Evolutionary conservation across 2,888 invertebrate genomes (phyloP).

Genomic region (Copidosoma aretas): DNA sequence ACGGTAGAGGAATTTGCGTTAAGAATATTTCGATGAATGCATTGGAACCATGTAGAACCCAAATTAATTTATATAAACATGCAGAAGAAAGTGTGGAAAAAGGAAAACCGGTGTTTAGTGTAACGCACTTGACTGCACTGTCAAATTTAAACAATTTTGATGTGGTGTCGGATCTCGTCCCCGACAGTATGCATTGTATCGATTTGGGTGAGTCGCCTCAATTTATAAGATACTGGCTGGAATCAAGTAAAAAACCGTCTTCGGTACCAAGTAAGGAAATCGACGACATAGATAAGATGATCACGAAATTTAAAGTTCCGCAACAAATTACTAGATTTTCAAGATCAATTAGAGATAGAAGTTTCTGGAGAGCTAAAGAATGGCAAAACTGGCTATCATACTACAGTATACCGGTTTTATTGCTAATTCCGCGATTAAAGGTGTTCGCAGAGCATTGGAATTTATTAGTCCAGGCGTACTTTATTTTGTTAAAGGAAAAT

Average conservation of each 20-base stretch:
- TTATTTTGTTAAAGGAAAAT: constrained; percentile 12
- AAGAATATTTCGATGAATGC: not conserved
- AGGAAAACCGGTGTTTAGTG: not conserved
- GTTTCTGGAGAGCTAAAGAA: constrained; percentile 17
- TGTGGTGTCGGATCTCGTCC: not conserved
- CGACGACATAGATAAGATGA: not conserved
- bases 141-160: not conserved
- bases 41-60: not conserved
- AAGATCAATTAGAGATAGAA: constrained; percentile 1
- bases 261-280: not conserved
- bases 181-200: constrained; percentile 6
- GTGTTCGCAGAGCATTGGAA: constrained; percentile 1
- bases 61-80: not conserved
- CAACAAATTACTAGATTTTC: not conserved
- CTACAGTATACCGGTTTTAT: constrained; percentile 3
- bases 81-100: not conserved
- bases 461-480: not conserved
- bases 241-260: not conserved
- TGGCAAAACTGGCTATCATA: constrained; percentile 9
- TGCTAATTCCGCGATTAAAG: not conserved
- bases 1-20: not conserved
- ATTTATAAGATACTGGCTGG: not conserved
- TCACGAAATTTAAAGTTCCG: not conserved
- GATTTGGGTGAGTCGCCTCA: not conserved
- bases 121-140: not conserved